phyloP scores from a whole-genome alignment of 2,888 invertebrate genomes.

The Mythimna lalbum region DNA sequence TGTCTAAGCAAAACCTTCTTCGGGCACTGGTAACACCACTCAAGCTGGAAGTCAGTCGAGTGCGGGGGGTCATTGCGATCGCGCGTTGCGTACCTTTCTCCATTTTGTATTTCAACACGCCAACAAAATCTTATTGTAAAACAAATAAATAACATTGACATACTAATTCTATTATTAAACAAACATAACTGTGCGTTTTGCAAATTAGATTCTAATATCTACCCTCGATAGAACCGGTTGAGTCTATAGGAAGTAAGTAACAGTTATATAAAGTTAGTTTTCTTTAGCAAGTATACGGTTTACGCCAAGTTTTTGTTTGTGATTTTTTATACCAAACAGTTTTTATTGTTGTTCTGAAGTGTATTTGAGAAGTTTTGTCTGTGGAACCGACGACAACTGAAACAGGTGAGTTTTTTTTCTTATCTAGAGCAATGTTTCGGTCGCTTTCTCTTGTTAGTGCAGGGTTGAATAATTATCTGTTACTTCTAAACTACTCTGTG shows the following conservation, averaged over 20 bases:
- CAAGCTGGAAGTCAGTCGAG: constrained; percentile 68
- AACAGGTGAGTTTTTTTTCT: constrained; percentile 78
- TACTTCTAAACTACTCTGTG: constrained; percentile 45
- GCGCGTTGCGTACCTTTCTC: constrained; percentile 64
- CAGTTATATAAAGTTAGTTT: constrained; percentile 84
- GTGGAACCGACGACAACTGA: constrained; percentile 75
- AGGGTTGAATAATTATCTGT: constrained; percentile 70
- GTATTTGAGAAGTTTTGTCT: constrained; percentile 70
- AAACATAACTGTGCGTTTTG: constrained; percentile 57
- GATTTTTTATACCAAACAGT: constrained; percentile 68
- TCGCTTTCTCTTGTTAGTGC: constrained; percentile 66
- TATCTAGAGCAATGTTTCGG: constrained; percentile 62
- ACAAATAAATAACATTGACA: constrained; percentile 66
- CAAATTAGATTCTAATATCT: constrained; percentile 45
- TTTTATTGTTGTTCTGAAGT: constrained; percentile 66
- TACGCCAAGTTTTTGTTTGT: constrained; percentile 71
- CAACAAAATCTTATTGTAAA: constrained; percentile 61
- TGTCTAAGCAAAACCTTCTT: constrained; percentile 71
- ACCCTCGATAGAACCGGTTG: constrained; percentile 72
- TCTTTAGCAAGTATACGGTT: constrained; percentile 77
- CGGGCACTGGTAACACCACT: constrained; percentile 73
- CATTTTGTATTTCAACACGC: constrained; percentile 60
- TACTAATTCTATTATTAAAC: constrained; percentile 44
- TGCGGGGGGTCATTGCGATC: constrained; percentile 69
- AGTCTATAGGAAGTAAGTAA: constrained; percentile 75